A percentile compares a stretch with the other conserved stretches of the same genome.
Evolutionary conservation across 2,888 invertebrate species (phyloP).

Genomic region (Caenorhabditis sinica): DNA sequence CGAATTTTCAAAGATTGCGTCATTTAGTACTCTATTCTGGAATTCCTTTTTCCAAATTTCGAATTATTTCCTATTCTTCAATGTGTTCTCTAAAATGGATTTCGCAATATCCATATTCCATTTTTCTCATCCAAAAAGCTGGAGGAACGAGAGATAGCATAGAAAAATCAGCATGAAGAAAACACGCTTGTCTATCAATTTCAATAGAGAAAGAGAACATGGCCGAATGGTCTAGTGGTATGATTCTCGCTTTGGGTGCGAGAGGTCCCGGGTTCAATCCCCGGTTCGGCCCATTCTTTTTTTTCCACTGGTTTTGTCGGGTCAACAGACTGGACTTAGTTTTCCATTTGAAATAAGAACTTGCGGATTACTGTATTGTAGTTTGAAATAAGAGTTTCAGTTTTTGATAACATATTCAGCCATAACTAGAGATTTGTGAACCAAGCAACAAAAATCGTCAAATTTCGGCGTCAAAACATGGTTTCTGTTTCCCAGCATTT

Average conservation of each 20-base stretch:
- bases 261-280: conserved; percentile 84
- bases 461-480: too few species aligned
- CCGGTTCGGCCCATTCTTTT: conserved; percentile 73
- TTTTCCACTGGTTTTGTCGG: not conserved
- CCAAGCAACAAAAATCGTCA: too few species aligned
- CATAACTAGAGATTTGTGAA: too few species aligned
- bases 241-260: conserved; percentile 84
- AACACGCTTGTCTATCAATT: not conserved
- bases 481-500: too few species aligned
- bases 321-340: not conserved
- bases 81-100: not conserved
- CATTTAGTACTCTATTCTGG: too few species aligned
- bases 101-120: not conserved
- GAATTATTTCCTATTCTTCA: too few species aligned
- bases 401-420: too few species aligned
- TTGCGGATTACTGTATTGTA: too few species aligned
- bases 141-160: not conserved
- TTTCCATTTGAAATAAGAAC: too few species aligned
- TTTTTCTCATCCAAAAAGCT: not conserved
- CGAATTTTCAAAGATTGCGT: too few species aligned
- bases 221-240: conserved; percentile 83
- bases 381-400: too few species aligned
- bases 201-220: not conserved
- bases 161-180: not conserved
- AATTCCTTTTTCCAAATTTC: too few species aligned